Conservation (phyloP, 2,888 invertebrate genomes). For the Panopea generosa region DNA sequence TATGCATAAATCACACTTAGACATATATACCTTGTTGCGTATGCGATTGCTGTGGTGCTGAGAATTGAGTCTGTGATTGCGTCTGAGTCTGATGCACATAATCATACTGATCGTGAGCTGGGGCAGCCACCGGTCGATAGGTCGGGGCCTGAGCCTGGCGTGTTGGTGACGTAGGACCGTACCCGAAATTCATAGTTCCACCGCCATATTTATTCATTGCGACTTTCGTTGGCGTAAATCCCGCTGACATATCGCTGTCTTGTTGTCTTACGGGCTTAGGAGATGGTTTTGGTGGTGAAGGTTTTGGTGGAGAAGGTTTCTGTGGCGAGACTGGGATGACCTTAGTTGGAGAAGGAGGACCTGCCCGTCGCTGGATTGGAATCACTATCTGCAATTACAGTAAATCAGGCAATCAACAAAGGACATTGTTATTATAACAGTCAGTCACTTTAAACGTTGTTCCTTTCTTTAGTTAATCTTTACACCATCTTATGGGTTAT, state of each 20-base stretch:
- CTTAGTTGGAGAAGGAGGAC: constrained; percentile 57
- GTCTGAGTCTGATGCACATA: background rate
- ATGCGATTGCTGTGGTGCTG: constrained; percentile 29
- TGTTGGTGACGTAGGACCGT: constrained; percentile 39
- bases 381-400: constrained; percentile 43
- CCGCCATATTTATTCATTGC: constrained; percentile 75
- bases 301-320: constrained; percentile 56
- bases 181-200: constrained; percentile 74
- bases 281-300: constrained; percentile 36
- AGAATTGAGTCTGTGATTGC: constrained; percentile 37
- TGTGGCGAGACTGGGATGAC: constrained; percentile 64
- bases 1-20: too few relatives aligned
- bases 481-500: too few relatives aligned
- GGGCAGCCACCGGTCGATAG: constrained; percentile 45
- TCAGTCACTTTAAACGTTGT: background rate
- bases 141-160: constrained; percentile 40
- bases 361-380: constrained; percentile 54
- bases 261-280: constrained; percentile 24
- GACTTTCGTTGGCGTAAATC: constrained; percentile 74
- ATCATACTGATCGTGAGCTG: constrained; percentile 13
- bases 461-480: too few relatives aligned
- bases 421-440: background rate
- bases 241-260: constrained; percentile 41
- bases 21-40: constrained; percentile 4
- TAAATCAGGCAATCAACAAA: background rate